Conservation (phyloP, 2,888 invertebrate species). For the Epistrophe grossulariae region DNA sequence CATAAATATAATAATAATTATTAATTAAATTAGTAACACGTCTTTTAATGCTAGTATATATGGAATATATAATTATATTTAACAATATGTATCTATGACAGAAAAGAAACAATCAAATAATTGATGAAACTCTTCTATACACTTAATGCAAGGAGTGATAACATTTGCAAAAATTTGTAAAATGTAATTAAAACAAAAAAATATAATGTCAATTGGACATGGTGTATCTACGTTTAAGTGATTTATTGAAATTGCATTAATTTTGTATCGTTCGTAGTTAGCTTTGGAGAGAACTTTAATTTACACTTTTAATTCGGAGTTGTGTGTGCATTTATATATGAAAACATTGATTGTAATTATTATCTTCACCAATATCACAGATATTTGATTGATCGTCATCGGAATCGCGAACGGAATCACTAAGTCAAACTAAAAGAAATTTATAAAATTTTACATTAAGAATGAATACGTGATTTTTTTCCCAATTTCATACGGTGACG, state of each 20-base stretch:
- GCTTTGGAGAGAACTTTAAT: background rate
- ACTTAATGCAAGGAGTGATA: constrained; percentile 52
- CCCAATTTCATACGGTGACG: background rate
- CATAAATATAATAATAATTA: constrained; percentile 76
- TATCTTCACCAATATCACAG: background rate
- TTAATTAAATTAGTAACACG: constrained; percentile 73
- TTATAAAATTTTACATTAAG: background rate
- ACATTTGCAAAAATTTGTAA: constrained; percentile 23
- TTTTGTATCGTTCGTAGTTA: constrained; percentile 22
- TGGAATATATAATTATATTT: constrained; percentile 61
- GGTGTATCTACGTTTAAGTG: constrained; percentile 25
- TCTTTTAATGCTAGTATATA: constrained; percentile 75
- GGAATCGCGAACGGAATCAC: background rate
- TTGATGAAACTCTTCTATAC: constrained; percentile 64
- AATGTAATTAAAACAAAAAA: background rate
- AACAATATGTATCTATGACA: constrained; percentile 59
- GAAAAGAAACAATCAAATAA: constrained; percentile 46
- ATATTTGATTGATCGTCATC: background rate
- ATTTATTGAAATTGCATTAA: constrained; percentile 6
- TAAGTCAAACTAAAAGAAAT: background rate
- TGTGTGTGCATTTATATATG: constrained; percentile 27
- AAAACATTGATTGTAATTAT: background rate
- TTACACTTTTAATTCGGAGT: background rate
- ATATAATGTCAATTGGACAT: constrained; percentile 27
- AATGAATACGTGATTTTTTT: background rate